Conservation (phyloP, 1,140 invertebrate species). For the Kradibia gibbosae region DNA sequence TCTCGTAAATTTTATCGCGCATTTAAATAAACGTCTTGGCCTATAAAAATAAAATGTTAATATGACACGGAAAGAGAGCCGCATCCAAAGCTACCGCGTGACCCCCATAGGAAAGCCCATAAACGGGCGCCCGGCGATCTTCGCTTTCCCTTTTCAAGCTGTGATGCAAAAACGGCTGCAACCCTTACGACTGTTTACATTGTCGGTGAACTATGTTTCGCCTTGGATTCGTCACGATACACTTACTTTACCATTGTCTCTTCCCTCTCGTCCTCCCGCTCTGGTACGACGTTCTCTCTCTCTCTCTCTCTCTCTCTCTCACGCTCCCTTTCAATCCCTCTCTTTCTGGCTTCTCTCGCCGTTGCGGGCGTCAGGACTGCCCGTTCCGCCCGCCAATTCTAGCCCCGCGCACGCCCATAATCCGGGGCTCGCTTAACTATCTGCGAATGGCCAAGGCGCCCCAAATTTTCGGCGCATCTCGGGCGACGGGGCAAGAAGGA, state of each 20-base stretch:
- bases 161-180: slow-evolving; percentile 33
- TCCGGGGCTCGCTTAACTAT: neutral
- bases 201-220: slow-evolving; percentile 54
- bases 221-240: slow-evolving; percentile 62
- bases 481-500: neutral
- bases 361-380: neutral
- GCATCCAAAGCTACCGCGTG: slow-evolving; percentile 31
- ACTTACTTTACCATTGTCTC: slow-evolving; percentile 29
- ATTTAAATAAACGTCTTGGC: slow-evolving; percentile 52
- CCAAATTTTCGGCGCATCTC: slow-evolving; percentile 1
- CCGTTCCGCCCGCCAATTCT: neutral
- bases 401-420: neutral
- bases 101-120: slow-evolving; percentile 51
- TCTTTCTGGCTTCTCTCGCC: neutral
- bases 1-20: slow-evolving; percentile 50
- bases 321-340: neutral
- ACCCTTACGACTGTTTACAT: slow-evolving; percentile 55
- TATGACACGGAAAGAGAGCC: slow-evolving; percentile 42
- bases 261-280: neutral
- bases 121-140: slow-evolving; percentile 45
- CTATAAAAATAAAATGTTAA: slow-evolving; percentile 52
- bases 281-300: no score
- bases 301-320: neutral
- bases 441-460: neutral
- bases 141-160: slow-evolving; percentile 55